Base-by-base conservation (phyloP, 2,113 vertebrate species). In the Arizona elegans region DNA sequence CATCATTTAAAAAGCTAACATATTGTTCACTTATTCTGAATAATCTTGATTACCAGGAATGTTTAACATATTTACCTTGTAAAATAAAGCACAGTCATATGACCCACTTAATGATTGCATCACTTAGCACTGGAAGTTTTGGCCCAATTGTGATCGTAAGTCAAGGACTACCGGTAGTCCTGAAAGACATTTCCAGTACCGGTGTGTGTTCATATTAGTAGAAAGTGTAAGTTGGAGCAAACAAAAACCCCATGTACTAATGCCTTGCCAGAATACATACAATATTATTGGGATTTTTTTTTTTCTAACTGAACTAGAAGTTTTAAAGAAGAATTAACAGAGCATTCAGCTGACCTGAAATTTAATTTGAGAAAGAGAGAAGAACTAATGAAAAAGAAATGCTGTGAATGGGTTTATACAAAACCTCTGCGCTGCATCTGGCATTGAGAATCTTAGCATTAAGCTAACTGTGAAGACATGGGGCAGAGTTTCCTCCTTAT, bases 191-290 rank as follows among this genome's bases (percentile, higher is more conserved):
- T 91, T 91, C 5, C 10, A 91, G 50, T 54, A 33, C 29, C 1
- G 5, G 53, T 1, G 3, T 70, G 26, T 33, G 54, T 54, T 33
- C 33, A 38, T 38, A 53, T 29, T 54, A 7, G 0, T 54, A 43
- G 38, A 81, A 95, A 95, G 94, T 96, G 95, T 95, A 95, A 94
- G 95, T 96, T 97, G 96, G 96, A 96, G 96, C 96, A 97, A 97
- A 97, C 95, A 96, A 56, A 95, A 96, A 97, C 96, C 95, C 96
- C 96, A 96, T 97, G 96, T 97, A 97, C 96, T 97, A 95, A 96
- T 97, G 95, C 96, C 96, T 97, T 97, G 97, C 97, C 96, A 96
- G 94, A 88, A 95, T 96, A 96, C 96, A 97, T 96, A 97, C 96
- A 97, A 91, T 94, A 96, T 96, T 95, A 96, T 96, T 95, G 96